Base-by-base conservation (phyloP, 2,888 invertebrate genomes). In the Periphyllus acericola region DNA sequence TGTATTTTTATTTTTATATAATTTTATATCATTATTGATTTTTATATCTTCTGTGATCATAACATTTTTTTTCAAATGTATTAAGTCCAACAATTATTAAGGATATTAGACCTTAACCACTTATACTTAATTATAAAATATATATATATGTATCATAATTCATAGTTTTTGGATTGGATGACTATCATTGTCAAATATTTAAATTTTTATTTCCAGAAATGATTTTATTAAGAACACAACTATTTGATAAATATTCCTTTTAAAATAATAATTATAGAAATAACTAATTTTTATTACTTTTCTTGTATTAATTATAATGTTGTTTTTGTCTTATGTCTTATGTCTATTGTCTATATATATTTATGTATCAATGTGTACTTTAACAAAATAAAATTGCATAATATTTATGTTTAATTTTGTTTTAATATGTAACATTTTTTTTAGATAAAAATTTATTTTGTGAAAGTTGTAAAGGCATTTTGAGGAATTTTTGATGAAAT, bases 1-100 rank as follows among this genome's bases (percentile, higher is more conserved):
- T 85, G 32, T 66, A 34, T 40, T 68, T n/a, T 81, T 74, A n/a
- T 83, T 84, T 84, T n/a, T 72, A 29, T 72, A 29, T 79, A 36
- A 36, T 72, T 76, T 4, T 40, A 72, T 85, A 80, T 52, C 86
- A 80, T 86, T 86, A 80, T 86, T 86, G 55, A 80, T 72, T 86
- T 79, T 79, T 86, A 80, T 80, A 86, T 72, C 72, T n/a, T 74
- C 74, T 86, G 86, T 80, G 86, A 86, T 86, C 72, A 60, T 79
- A 72, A 80, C 72, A 86, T 72, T 86, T 86, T 80, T 80, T 86
- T 80, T 86, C 79, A 86, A 86, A 80, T 80, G 60, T 36, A 80
- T 86, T 80, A 86, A 74, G 25, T 80, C 72, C 86, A 72, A 79
- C 52, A 34, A 72, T 11, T 55, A 79, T 25, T 25, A 86, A 72